Conservation (phyloP, 2,797 vertebrate genomes). For the Bovichtus diacanthus region DNA sequence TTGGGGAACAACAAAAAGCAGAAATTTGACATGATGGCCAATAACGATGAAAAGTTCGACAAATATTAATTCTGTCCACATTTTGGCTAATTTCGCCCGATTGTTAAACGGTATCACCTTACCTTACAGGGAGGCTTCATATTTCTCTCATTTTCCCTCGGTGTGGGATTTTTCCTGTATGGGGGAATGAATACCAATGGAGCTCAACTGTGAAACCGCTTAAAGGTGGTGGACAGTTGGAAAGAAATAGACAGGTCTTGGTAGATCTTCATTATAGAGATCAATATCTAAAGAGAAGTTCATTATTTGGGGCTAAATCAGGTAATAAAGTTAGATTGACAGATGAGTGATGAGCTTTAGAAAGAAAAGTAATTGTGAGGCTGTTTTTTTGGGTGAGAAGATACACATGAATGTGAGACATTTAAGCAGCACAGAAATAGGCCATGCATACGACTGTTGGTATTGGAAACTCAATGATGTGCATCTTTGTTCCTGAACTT, state of each 20-base stretch:
- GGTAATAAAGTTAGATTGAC: constrained; percentile 42
- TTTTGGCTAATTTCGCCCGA: background rate
- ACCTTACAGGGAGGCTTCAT: background rate
- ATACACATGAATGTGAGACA: background rate
- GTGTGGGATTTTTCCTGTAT: background rate
- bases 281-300: constrained; percentile 55
- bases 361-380: constrained; percentile 14
- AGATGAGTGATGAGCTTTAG: constrained; percentile 20
- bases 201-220: constrained; percentile 10
- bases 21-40: background rate
- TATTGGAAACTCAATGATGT: background rate
- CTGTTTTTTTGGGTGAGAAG: constrained; percentile 1
- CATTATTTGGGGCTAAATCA: constrained; percentile 53
- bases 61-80: background rate
- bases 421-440: background rate
- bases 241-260: constrained; percentile 36
- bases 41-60: background rate
- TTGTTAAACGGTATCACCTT: background rate
- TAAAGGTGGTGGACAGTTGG: constrained; percentile 15
- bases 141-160: background rate
- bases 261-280: constrained; percentile 59
- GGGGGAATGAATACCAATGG: background rate
- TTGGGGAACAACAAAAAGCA: background rate
- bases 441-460: background rate
- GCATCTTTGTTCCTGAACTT: constrained; percentile 23